Conservation (phyloP, 2,888 invertebrate species). For the Sthenelais limicola region DNA sequence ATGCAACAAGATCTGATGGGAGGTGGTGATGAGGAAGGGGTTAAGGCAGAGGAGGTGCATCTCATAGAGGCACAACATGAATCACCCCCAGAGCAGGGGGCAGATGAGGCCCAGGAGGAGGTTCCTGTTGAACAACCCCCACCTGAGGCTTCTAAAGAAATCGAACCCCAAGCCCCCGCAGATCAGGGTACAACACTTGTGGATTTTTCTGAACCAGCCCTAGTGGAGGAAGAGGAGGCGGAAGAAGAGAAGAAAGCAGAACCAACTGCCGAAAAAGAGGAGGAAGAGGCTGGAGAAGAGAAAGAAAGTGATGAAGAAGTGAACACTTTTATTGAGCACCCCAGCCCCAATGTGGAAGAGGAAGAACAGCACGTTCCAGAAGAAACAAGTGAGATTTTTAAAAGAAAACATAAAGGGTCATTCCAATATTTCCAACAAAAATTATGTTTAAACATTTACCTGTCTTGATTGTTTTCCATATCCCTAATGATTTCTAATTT, state of each 20-base stretch:
- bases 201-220: too few species aligned
- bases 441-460: too few species aligned
- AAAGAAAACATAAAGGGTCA: too few species aligned
- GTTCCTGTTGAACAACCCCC: neutral
- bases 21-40: neutral
- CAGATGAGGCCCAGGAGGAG: slow-evolving; percentile 20
- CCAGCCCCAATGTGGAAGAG: slow-evolving; percentile 24
- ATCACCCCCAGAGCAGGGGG: neutral
- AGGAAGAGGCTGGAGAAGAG: neutral
- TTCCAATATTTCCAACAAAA: too few species aligned
- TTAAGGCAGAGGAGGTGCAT: neutral
- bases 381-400: too few species aligned
- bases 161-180: too few species aligned
- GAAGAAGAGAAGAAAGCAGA: neutral
- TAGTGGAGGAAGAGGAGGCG: slow-evolving; percentile 15
- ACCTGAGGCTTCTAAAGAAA: too few species aligned
- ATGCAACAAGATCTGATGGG: too few species aligned
- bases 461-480: too few species aligned
- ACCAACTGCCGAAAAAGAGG: slow-evolving; percentile 8
- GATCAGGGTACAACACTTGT: too few species aligned
- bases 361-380: too few species aligned
- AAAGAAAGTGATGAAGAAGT: slow-evolving; percentile 8
- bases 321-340: slow-evolving; percentile 22
- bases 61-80: neutral
- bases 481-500: too few species aligned